Conservation (phyloP, 2,113 vertebrate genomes). For the Atherinomorus stipes region DNA sequence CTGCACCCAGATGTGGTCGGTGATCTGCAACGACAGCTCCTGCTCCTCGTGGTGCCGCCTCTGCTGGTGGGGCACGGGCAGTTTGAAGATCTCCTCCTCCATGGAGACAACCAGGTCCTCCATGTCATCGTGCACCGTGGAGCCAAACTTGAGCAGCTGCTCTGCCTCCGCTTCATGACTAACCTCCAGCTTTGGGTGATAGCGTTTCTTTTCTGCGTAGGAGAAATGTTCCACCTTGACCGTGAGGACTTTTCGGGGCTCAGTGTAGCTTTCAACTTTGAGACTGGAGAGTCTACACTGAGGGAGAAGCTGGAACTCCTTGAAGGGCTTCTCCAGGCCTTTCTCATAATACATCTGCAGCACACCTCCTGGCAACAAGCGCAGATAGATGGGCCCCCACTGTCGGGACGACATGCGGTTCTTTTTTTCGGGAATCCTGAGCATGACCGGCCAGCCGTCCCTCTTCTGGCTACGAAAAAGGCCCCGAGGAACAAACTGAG, state of each 20-base stretch:
- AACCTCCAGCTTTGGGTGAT: constrained; percentile 90
- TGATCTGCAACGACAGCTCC: constrained; percentile 90
- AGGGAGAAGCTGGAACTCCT: constrained; percentile 91
- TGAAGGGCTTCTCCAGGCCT: constrained; percentile 95
- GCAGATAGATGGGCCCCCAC: constrained; percentile 96
- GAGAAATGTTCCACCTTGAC: constrained; percentile 93
- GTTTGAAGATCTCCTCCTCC: constrained; percentile 91
- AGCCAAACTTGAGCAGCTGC: constrained; percentile 96
- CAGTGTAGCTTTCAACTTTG: constrained; percentile 90
- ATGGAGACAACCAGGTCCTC: constrained; percentile 87
- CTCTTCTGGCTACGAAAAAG: constrained; percentile 88
- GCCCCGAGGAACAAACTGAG: constrained; percentile 79
- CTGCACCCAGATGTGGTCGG: constrained; percentile 92
- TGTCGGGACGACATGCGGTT: constrained; percentile 98
- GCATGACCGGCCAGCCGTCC: constrained; percentile 94
- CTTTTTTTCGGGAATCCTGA: constrained; percentile 98
- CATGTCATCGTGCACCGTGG: constrained; percentile 87
- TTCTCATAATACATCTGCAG: constrained; percentile 97
- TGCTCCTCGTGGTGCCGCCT: constrained; percentile 91
- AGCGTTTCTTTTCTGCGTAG: constrained; percentile 91
- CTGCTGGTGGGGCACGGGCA: constrained; percentile 80
- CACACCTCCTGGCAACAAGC: constrained; percentile 88
- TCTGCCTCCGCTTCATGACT: constrained; percentile 89
- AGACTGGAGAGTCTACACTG: constrained; percentile 90
- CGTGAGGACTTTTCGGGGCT: constrained; percentile 92